A percentile compares a stretch with the other conserved stretches of the same genome.
phyloP scores from a whole-genome alignment of 1,140 invertebrate genomes.

The Dendrolimus kikuchii region DNA sequence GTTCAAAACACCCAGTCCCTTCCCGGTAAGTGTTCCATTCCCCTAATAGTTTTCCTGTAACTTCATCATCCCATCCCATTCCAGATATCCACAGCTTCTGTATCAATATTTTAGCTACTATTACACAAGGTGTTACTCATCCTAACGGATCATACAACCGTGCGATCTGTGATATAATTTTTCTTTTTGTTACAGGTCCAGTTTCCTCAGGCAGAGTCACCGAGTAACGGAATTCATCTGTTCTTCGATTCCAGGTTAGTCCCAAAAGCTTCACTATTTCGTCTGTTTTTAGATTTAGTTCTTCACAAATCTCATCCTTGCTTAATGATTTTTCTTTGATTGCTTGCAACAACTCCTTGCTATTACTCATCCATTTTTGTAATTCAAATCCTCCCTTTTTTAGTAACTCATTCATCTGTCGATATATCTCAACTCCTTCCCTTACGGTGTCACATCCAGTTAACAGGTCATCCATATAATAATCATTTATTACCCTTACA shows the following conservation, averaged over 20 bases:
- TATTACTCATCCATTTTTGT: slow-evolving; percentile 24
- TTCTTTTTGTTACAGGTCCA: neutral
- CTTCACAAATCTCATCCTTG: no score
- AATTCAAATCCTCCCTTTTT: slow-evolving; percentile 13
- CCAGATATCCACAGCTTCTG: slow-evolving; percentile 3
- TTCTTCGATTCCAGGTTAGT: slow-evolving; percentile 7
- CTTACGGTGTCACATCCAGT: slow-evolving; percentile 19
- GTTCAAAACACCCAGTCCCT: no score
- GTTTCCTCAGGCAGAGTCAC: neutral
- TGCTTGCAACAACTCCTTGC: slow-evolving; percentile 6
- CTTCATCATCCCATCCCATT: neutral
- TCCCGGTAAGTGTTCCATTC: no score
- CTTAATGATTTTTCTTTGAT: slow-evolving; percentile 1
- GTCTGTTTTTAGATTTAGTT: neutral
- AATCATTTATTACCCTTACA: slow-evolving; percentile 17
- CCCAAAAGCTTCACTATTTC: slow-evolving; percentile 9
- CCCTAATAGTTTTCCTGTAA: no score
- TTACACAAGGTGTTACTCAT: neutral
- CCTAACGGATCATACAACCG: neutral
- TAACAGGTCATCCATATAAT: slow-evolving; percentile 44
- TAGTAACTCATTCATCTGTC: slow-evolving; percentile 10
- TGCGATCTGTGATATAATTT: neutral
- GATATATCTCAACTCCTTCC: slow-evolving; percentile 13
- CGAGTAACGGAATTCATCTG: neutral
- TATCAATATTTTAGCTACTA: slow-evolving; percentile 1